Conservation (phyloP, 2,113 vertebrate species). For the Pogona vitticeps region DNA sequence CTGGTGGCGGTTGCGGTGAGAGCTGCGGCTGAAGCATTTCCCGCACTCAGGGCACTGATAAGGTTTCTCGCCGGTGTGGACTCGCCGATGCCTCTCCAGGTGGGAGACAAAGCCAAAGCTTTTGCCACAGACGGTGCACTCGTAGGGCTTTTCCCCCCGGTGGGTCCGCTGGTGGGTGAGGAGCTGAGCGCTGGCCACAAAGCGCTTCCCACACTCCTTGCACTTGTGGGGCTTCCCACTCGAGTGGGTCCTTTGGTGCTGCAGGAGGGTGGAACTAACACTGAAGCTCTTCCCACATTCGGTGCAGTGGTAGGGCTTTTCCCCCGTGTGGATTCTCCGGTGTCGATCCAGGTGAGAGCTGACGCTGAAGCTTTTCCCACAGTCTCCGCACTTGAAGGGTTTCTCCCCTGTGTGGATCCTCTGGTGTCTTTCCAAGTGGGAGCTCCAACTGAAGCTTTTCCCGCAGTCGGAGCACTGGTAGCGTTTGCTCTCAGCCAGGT, state of each 20-base stretch:
- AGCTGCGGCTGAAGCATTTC: conserved; percentile 74
- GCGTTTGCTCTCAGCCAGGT: conserved; percentile 67
- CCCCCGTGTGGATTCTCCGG: conserved; percentile 71
- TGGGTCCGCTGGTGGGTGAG: conserved; percentile 71
- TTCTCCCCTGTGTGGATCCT: conserved; percentile 72
- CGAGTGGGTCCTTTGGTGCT: conserved; percentile 72
- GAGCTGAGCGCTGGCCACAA: conserved; percentile 67
- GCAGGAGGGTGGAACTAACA: conserved; percentile 68
- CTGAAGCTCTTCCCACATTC: conserved; percentile 74
- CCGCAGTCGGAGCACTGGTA: conserved; percentile 70
- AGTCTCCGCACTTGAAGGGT: conserved; percentile 66
- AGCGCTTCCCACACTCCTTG: conserved; percentile 73
- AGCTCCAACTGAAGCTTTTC: conserved; percentile 72
- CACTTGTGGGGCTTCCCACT: conserved; percentile 73
- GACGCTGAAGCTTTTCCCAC: conserved; percentile 73
- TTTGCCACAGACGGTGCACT: conserved; percentile 72
- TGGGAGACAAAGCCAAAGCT: conserved; percentile 73
- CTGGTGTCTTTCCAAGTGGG: conserved; percentile 71
- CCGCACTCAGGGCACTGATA: conserved; percentile 70
- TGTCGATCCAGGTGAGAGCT: conserved; percentile 73
- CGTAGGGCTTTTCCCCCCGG: conserved; percentile 71
- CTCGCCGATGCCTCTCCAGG: conserved; percentile 71
- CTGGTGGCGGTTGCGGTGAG: conserved; percentile 74
- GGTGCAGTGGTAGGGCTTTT: conserved; percentile 66
- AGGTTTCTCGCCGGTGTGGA: conserved; percentile 73